phyloP scores from a whole-genome alignment of 37 sponge, comb jelly and placozoan species.

The Ephydatia muelleri region DNA sequence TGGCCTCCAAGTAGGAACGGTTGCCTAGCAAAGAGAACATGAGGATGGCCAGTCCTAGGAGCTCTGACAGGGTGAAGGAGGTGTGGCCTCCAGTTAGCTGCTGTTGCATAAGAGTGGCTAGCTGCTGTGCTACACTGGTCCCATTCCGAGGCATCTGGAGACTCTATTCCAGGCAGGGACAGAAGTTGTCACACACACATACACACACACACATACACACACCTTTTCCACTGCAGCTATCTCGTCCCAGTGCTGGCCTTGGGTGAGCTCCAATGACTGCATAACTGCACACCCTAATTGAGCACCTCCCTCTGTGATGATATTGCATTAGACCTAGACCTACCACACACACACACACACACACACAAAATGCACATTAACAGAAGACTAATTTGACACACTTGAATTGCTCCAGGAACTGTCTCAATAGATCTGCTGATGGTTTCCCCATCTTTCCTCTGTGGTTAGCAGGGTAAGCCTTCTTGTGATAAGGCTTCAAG shows the following conservation, averaged over 20 bases:
- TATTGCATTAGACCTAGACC: conserved; percentile 27
- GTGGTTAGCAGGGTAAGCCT: conserved; percentile 27
- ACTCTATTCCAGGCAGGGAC: conserved; percentile 1
- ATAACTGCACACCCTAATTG: conserved; percentile 67
- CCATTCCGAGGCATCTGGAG: background rate
- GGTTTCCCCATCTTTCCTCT: conserved; percentile 49
- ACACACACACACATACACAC: background rate
- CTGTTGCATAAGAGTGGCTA: background rate
- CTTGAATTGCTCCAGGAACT: conserved; percentile 57
- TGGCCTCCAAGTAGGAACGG: background rate
- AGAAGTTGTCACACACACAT: background rate
- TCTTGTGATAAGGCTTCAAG: conserved; percentile 62
- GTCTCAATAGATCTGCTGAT: conserved; percentile 41
- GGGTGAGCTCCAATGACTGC: conserved; percentile 12
- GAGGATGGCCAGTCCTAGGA: conserved; percentile 35
- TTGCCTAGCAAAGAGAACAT: conserved; percentile 50
- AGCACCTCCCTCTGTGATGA: conserved; percentile 37
- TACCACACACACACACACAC: too few species aligned
- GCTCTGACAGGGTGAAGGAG: conserved; percentile 24
- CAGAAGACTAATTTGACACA: background rate
- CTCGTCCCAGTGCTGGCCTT: conserved; percentile 45
- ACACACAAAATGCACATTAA: too few species aligned
- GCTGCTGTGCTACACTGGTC: conserved; percentile 19
- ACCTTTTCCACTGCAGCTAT: conserved; percentile 47
- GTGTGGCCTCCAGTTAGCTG: conserved; percentile 11